phyloP scores from a whole-genome alignment of 2,113 vertebrate genomes.

The Gila orcuttii region DNA sequence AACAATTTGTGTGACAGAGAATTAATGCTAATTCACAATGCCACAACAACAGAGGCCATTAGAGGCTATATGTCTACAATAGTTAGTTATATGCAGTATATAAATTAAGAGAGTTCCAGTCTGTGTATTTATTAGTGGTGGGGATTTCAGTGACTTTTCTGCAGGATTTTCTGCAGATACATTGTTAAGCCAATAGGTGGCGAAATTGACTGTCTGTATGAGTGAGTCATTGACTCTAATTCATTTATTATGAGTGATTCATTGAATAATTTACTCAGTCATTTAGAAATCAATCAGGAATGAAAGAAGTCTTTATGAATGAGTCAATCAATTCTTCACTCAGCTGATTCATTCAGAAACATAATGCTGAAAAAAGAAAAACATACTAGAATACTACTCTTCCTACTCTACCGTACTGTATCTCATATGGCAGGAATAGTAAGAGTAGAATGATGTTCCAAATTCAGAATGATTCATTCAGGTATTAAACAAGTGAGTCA shows the following conservation, averaged over 20 bases:
- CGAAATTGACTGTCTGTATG: background rate
- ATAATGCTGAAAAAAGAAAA: background rate
- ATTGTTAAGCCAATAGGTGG: background rate
- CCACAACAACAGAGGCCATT: background rate
- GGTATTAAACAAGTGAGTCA: background rate
- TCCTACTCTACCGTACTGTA: background rate
- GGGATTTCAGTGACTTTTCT: background rate
- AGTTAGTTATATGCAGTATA: background rate
- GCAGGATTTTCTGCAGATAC: background rate
- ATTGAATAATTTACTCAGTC: background rate
- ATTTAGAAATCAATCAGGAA: background rate
- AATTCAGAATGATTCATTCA: background rate
- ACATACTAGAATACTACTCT: background rate
- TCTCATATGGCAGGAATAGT: background rate
- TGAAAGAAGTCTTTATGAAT: background rate
- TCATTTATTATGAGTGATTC: background rate
- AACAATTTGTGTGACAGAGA: background rate
- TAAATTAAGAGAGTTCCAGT: background rate
- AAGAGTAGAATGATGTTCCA: background rate
- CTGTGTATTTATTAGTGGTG: background rate
- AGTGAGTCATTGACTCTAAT: background rate
- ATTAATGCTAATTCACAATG: slow-evolving; percentile 1
- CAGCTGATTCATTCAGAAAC: background rate
- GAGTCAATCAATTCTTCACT: background rate
- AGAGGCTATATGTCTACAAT: too few species aligned